Evolutionary conservation across 2,888 invertebrate genomes (phyloP), one percentile per base, ranked within the genome.

Genomic region (Lasioglossum malachurum): DNA sequence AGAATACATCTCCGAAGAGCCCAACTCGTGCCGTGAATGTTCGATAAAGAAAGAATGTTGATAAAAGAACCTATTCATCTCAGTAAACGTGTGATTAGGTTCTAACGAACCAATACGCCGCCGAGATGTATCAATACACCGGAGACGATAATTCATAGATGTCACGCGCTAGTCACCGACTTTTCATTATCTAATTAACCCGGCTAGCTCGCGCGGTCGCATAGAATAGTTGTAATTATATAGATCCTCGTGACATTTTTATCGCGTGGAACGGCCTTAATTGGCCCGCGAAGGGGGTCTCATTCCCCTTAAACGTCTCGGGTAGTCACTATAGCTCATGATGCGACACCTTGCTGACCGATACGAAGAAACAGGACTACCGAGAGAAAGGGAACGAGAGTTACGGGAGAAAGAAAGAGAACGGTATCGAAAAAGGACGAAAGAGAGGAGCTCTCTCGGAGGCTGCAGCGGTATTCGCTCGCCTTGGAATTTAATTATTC

Each of bases 401-500:
- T 5, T 44, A 2, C 31, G 64, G 19, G 19, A 2, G 64, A 31
- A 8, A 71, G 41, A 60, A n/a, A 71, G 80, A 74, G 44, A 74
- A 49, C 41, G 53, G 49, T 60, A 44, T 77, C 57, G 67, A 69
- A 69, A 38, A 49, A 77, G 77, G 72, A 75, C 53, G 76, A 75
- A 44, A 74, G 67, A n/a, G 57, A 49, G 60, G 67, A 46, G 8
- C 49, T 23, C 71, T 57, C 57, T n/a, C 12, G n/a, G 74, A 64
- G 35, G 80, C 74, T 44, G 74, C 74, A 53, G 35, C 85, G 69
- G 82, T 77, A 76, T 75, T 76, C 91, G 76, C 75, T 88, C 75
- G 67, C 67, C 69, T 75, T 90, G 93, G 90, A 93, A 94, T 94
- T 94, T 94, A 94, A 94, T 94, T 94, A 94, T 93, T 93, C 91